These are phyloP conservation scores for Alloscopus bannaensis DNA, from an alignment of 2,888 invertebrate species.

Conservation along the genomic window DNA sequence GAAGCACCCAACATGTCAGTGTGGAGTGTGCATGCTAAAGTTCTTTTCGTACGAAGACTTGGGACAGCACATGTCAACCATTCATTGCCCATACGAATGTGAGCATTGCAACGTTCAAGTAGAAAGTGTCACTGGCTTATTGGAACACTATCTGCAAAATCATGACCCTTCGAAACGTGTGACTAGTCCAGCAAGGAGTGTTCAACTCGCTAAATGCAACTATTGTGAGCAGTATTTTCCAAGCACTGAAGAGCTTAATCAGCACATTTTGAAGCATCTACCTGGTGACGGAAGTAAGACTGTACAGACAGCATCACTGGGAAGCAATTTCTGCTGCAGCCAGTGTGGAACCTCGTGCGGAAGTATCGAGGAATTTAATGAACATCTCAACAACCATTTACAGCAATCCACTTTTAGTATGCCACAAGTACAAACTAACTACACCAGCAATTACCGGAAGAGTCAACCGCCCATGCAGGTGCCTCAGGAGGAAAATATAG, in stretches of 20 bases:
- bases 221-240: conserved; percentile 21
- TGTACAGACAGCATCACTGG: background rate
- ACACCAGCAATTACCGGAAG: background rate
- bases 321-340: background rate
- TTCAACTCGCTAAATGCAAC: conserved; percentile 8
- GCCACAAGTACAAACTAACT: background rate
- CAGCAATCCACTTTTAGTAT: background rate
- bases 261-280: conserved; percentile 33
- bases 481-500: conserved; percentile 9
- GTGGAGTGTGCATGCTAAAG: conserved; percentile 47
- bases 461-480: background rate
- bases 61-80: conserved; percentile 40
- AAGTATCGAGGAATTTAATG: background rate
- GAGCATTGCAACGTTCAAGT: conserved; percentile 15
- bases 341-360: background rate
- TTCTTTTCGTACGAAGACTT: conserved; percentile 55
- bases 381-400: conserved; percentile 4
- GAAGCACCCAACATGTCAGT: conserved; percentile 52
- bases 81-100: conserved; percentile 47
- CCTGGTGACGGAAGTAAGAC: background rate
- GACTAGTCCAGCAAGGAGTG: too few species aligned
- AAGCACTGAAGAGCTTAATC: conserved; percentile 27
- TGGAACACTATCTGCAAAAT: conserved; percentile 19
- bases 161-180: background rate
- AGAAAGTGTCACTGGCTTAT: conserved; percentile 21